Evolutionary conservation across 2,888 invertebrate species (phyloP), one percentile per base, ranked within the genome.

Genomic region (Hololepta plana): DNA sequence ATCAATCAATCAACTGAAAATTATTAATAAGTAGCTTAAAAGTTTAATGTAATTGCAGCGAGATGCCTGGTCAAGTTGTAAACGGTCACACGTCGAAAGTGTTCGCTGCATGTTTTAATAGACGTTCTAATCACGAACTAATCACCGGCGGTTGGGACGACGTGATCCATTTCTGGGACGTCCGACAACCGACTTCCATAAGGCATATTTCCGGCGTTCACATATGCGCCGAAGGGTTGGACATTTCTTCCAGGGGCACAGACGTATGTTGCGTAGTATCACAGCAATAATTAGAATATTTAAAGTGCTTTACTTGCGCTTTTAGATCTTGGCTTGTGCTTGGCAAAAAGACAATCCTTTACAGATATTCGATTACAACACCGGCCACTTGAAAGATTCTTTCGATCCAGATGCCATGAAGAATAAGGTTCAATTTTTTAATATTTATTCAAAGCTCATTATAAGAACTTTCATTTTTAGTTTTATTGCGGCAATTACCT

Each of bases 101-200:
- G 36, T 73, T 69, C 38, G 59, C 67, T 3, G 67, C 67, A 11
- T 60, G 63, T 21, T 74, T 72, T 43, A 65, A 74, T 43, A 73
- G 74, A 0, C 59, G 58, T 39, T 66, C 67, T 7, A 59, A 62
- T 28, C 64, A 71, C 42, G 74, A 74, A 48, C 45, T 75, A 31
- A 54, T 73, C 34, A 69, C 71, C 2, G 72, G 70, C 2, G 72
- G 74, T 5, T 72, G 72, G 71, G 72, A 74, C 38, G 57, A 69
- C 40, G 58, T 60, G 0, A 59, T 75, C 2, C 63, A 70, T 39
- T 72, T 70, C 41, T 74, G 73, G 72, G 74, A 74, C 43, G 59
- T 66, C 24, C 54, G 74, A 30, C 65, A 67, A 39, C 68, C 71
- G 0, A 62, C 60, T 37, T 63, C 72, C 2, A 55, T 65, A 1